A percentile compares a stretch with the other conserved stretches of the same genome.
Conservation (phyloP, 2,797 vertebrate genomes). For the Etheostoma perlongum region DNA sequence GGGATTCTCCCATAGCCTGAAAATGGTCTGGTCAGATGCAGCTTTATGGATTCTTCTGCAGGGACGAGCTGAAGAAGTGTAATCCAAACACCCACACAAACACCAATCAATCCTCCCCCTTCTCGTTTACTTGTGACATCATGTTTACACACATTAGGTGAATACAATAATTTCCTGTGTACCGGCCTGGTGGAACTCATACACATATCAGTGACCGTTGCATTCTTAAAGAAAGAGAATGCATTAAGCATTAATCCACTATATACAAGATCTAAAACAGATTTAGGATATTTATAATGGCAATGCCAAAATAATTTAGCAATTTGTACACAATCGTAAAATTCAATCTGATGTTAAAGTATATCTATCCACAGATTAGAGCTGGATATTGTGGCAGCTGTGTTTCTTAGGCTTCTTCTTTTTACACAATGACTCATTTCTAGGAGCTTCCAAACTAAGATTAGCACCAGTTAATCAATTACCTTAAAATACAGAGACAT, state of each 20-base stretch:
- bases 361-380: neutral
- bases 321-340: neutral
- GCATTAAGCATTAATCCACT: neutral
- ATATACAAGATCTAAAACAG: neutral
- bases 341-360: neutral
- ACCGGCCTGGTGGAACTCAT: neutral
- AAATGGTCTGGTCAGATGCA: constrained; percentile 6
- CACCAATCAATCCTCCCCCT: constrained; percentile 42
- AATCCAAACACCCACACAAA: constrained; percentile 64
- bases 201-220: constrained; percentile 16
- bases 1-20: neutral
- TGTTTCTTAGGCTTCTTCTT: constrained; percentile 8
- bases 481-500: neutral
- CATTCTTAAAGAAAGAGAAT: constrained; percentile 1
- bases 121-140: constrained; percentile 61
- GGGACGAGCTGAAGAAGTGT: constrained; percentile 8
- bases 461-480: neutral
- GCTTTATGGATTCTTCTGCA: constrained; percentile 22
- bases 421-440: neutral
- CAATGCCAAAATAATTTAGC: neutral
- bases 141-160: constrained; percentile 57
- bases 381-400: neutral
- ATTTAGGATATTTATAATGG: constrained; percentile 16
- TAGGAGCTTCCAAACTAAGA: constrained; percentile 5
- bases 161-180: constrained; percentile 51